A percentile compares a stretch with the other conserved stretches of the same genome.
phyloP scores from a whole-genome alignment of 1,140 invertebrate genomes.

The Aleiodes sp. region DNA sequence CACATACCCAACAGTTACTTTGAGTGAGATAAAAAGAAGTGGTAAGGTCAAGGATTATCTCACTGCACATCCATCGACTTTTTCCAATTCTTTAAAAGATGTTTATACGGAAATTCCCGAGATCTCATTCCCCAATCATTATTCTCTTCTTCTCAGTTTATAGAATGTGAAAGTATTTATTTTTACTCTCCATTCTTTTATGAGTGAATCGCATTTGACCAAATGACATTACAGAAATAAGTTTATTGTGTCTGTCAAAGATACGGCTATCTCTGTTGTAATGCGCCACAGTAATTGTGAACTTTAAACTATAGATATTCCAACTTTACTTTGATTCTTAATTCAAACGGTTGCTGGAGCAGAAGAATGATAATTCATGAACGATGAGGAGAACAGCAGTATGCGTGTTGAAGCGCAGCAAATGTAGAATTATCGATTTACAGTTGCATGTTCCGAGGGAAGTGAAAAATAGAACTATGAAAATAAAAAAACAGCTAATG shows the following conservation, averaged over 20 bases:
- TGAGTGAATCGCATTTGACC: too few relatives aligned
- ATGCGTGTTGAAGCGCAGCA: too few relatives aligned
- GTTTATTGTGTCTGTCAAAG: conserved; percentile 30
- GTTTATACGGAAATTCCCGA: too few relatives aligned
- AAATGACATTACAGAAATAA: background rate
- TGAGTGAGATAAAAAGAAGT: conserved; percentile 3
- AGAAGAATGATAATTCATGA: background rate
- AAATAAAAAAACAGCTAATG: background rate
- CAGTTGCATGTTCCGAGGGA: background rate
- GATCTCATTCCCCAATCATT: too few relatives aligned
- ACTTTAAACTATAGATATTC: conserved; percentile 9
- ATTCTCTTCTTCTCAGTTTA: too few relatives aligned
- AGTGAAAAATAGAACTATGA: background rate
- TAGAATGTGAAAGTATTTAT: too few relatives aligned
- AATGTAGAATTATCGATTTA: too few relatives aligned
- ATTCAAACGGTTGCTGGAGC: background rate
- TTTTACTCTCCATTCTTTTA: too few relatives aligned
- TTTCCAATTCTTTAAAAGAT: too few relatives aligned
- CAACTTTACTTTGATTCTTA: background rate
- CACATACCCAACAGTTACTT: conserved; percentile 3
- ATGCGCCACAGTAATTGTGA: background rate
- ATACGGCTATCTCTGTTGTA: conserved; percentile 15
- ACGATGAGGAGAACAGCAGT: background rate
- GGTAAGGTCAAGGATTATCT: conserved; percentile 17
- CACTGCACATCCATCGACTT: conserved; percentile 4